Conservation (phyloP, 2,113 vertebrate genomes). For the Astur gentilis region DNA sequence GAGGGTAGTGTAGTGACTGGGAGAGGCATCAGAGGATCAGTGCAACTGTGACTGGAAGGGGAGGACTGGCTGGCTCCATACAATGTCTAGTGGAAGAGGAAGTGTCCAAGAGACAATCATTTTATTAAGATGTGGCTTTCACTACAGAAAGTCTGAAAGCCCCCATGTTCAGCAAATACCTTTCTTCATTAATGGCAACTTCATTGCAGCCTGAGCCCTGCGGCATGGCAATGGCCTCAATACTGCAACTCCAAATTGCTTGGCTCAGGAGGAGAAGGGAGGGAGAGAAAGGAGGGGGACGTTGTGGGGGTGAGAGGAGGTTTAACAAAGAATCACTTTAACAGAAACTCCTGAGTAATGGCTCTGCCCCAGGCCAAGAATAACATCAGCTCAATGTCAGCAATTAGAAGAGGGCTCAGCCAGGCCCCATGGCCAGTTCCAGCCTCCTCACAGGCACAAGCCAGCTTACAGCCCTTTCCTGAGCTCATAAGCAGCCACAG, state of each 20-base stretch:
- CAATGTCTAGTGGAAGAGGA: background rate
- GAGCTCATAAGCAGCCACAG: conserved; percentile 43
- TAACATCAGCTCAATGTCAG: conserved; percentile 83
- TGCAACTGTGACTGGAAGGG: background rate
- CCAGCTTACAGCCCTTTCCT: conserved; percentile 49
- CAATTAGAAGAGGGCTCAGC: conserved; percentile 79
- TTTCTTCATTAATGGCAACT: conserved; percentile 25
- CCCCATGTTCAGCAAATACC: background rate
- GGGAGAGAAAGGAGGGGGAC: conserved; percentile 50
- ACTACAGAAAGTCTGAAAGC: background rate
- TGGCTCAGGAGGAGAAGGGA: conserved; percentile 42
- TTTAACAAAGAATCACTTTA: conserved; percentile 84
- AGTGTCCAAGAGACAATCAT: background rate
- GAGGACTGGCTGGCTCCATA: background rate
- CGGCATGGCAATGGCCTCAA: conserved; percentile 23
- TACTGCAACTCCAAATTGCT: conserved; percentile 52
- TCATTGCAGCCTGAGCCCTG: background rate
- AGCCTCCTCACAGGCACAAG: conserved; percentile 53
- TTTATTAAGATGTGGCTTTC: background rate
- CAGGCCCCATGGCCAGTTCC: conserved; percentile 35
- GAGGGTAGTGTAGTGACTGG: background rate
- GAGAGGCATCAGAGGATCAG: background rate
- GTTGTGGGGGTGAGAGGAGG: conserved; percentile 56
- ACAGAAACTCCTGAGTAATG: conserved; percentile 83
- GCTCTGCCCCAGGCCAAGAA: conserved; percentile 76